Percentiles rank a stretch among this genome's conserved stretches.
Conservation (phyloP, 2,888 invertebrate species). For the Spicauda simplicius region DNA sequence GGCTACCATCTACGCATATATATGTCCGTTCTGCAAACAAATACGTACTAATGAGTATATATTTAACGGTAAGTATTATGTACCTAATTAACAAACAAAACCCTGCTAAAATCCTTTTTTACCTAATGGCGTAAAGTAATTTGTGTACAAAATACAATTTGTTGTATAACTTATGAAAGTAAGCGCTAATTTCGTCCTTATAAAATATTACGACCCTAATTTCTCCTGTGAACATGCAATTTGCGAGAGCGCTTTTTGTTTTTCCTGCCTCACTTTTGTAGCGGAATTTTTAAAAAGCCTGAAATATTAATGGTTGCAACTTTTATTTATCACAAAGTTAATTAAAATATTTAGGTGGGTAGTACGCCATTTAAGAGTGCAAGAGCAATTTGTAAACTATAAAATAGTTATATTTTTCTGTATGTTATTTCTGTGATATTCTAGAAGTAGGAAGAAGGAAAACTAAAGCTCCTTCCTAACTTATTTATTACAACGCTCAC, state of each 20-base stretch:
- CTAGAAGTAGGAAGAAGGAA: too few species aligned
- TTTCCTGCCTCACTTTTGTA: slow-evolving; percentile 7
- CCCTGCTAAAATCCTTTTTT: not conserved
- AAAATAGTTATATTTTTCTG: too few species aligned
- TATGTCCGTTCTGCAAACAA: too few species aligned
- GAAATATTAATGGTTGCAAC: slow-evolving; percentile 15
- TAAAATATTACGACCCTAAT: slow-evolving; percentile 30
- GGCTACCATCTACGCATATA: too few species aligned
- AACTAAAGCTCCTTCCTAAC: too few species aligned
- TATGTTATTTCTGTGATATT: too few species aligned
- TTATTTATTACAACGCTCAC: too few species aligned
- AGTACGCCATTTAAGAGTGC: too few species aligned
- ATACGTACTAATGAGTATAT: not conserved
- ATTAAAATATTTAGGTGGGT: not conserved
- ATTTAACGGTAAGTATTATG: not conserved
- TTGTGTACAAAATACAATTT: slow-evolving; percentile 3
- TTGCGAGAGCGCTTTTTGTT: slow-evolving; percentile 23
- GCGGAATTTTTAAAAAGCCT: slow-evolving; percentile 17
- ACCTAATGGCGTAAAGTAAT: slow-evolving; percentile 5
- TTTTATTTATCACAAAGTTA: not conserved
- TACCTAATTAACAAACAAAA: slow-evolving; percentile 1
- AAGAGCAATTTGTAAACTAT: too few species aligned
- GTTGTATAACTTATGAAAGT: slow-evolving; percentile 10
- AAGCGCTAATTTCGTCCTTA: slow-evolving; percentile 26
- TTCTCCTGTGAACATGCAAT: slow-evolving; percentile 29